Evolutionary conservation across 2,797 vertebrate species (phyloP).

Genomic region (Enteromius thamalakanensis): DNA sequence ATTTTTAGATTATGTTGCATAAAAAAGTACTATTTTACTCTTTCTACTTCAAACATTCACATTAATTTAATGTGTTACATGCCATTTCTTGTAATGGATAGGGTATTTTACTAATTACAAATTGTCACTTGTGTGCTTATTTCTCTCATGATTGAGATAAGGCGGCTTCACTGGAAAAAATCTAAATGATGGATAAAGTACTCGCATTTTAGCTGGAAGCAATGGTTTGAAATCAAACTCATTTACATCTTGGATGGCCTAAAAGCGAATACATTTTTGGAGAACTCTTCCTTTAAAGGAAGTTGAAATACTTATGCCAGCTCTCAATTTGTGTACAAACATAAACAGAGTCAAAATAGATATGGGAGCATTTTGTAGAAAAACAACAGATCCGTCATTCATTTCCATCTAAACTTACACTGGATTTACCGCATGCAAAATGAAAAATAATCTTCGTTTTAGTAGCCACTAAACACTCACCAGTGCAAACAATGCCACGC

Average conservation of each 20-base stretch:
- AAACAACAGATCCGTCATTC: slow-evolving; percentile 11
- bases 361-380: background rate
- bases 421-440: background rate
- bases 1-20: background rate
- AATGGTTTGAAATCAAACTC: background rate
- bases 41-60: background rate
- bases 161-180: background rate
- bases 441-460: background rate
- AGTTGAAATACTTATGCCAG: background rate
- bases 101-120: background rate
- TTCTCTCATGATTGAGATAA: background rate
- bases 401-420: background rate
- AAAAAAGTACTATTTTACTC: background rate
- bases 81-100: no score
- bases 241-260: background rate
- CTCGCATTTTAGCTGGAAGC: background rate
- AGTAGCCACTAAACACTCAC: background rate
- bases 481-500: background rate
- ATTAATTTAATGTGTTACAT: background rate
- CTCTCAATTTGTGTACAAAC: background rate
- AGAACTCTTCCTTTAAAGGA: background rate
- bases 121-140: background rate
- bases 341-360: background rate
- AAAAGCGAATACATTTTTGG: background rate
- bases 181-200: background rate